Base-by-base conservation (phyloP, 2,797 vertebrate genomes). In the Gephyroberyx darwinii region DNA sequence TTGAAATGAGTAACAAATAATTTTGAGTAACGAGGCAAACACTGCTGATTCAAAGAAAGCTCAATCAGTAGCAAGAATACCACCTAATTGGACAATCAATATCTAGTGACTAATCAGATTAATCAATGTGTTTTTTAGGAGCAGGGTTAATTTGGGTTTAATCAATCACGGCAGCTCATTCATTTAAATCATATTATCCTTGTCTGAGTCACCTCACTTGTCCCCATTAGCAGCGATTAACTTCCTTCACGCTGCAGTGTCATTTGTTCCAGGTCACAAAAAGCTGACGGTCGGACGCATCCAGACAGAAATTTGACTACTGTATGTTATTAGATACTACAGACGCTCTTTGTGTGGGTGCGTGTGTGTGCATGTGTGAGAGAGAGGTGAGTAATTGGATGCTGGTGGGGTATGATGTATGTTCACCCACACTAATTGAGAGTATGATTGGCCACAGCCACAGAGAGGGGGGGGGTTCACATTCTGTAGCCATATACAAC, bases 241-340 rank as follows among this genome's bases (percentile, higher is more conserved):
- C 63, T 69, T 51, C 62, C 60, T 65, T 50, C 56, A 60, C 43
- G 12, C 39, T 50, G 8, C 41, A 48, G 57, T 30, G 3, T 51
- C 22, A 82, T 81, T 78, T 70, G 56, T 75, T 75, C 33, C 22
- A 67, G 63, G 55, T 73, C 68, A 75, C 14, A 26, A 20, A 39
- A 69, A 61, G 52, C 63, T 50, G 60, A 78, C 37, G 52, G 20
- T 47, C 5, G 51, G 41, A 59, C 26, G 74, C 45, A 50, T 59
- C 60, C 33, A 4, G 5, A 30, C 2, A 39, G 16, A 56, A 63
- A 75, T 47, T 9, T 55, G 8, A 66, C 53, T 30, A 55, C 16
- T 37, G 43, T 22, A 33, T 8, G 13, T 63, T 47, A 77, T 66
- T 47, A 61, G 1, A 45, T 48, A 5, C 31, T 63, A 52, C 55